Evolutionary conservation across 2,797 vertebrate genomes (phyloP).

Genomic region (Vultur gryphus): DNA sequence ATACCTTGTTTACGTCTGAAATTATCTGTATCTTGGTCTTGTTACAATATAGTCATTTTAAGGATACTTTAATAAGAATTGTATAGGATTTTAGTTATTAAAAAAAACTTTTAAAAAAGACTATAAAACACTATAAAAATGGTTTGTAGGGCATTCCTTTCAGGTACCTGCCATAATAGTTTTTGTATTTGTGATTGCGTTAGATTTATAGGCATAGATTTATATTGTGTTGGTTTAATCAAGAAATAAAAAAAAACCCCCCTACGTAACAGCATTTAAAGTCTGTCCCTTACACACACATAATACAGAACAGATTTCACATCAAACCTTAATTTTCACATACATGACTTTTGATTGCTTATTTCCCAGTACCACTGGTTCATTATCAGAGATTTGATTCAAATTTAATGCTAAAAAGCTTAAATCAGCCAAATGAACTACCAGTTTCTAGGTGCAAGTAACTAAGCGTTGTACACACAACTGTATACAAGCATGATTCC

Average conservation of each 20-base stretch:
- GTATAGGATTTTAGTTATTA: background rate
- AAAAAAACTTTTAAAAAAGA: accelerated
- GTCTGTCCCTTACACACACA: background rate
- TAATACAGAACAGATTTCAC: background rate
- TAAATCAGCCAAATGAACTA: background rate
- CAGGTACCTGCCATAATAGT: background rate
- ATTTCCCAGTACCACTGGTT: background rate
- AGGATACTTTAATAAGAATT: background rate
- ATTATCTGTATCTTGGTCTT: background rate
- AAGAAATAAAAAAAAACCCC: background rate
- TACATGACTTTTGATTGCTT: background rate
- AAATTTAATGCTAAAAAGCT: background rate
- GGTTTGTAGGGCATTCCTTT: background rate
- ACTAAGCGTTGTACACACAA: background rate
- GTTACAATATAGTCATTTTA: background rate
- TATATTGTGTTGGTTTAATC: background rate
- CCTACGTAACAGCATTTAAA: background rate
- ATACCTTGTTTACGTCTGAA: background rate
- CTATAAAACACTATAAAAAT: background rate
- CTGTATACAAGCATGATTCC: background rate
- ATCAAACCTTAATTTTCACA: background rate
- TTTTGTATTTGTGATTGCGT: background rate
- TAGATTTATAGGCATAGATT: background rate
- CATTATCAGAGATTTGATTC: background rate
- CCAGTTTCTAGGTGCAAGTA: background rate